Percentiles rank a stretch among this genome's conserved stretches.
Conservation (phyloP, 2,797 vertebrate species). For the Xiphorhynchus erythropygius region DNA sequence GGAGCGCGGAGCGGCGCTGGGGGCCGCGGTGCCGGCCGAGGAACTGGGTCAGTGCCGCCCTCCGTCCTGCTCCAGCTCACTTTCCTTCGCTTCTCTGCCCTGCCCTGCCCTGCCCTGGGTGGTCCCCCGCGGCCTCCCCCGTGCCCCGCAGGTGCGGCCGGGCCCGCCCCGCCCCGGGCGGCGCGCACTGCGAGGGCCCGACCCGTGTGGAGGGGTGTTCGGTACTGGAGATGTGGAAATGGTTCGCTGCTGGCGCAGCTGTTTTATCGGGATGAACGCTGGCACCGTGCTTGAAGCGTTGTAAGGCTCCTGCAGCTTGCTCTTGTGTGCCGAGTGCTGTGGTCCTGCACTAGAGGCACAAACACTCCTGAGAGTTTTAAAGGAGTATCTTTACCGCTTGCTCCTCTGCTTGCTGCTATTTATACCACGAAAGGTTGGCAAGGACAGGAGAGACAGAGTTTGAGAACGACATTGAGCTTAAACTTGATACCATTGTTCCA, state of each 20-base stretch:
- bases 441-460: not conserved
- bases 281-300: not conserved
- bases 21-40: not conserved
- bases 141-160: too few relatives aligned
- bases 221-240: accelerated
- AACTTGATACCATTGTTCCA: constrained; percentile 27
- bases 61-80: not conserved
- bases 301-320: not conserved
- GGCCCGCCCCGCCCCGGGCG: too few relatives aligned
- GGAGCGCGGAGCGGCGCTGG: not conserved
- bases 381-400: not conserved
- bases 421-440: constrained; percentile 13
- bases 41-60: not conserved
- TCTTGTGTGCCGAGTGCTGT: accelerated
- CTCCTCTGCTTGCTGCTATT: constrained; percentile 36
- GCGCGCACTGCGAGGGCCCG: too few relatives aligned
- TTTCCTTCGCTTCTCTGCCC: not conserved
- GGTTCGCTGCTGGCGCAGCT: accelerated
- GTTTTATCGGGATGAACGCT: not conserved
- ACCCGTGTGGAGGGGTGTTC: too few relatives aligned
- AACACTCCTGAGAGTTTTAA: not conserved
- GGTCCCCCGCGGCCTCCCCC: too few relatives aligned
- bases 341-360: not conserved
- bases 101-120: too few relatives aligned
- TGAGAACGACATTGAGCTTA: constrained; percentile 1